phyloP scores from a whole-genome alignment of 2,797 vertebrate genomes.

The Choloepus didactylus region DNA sequence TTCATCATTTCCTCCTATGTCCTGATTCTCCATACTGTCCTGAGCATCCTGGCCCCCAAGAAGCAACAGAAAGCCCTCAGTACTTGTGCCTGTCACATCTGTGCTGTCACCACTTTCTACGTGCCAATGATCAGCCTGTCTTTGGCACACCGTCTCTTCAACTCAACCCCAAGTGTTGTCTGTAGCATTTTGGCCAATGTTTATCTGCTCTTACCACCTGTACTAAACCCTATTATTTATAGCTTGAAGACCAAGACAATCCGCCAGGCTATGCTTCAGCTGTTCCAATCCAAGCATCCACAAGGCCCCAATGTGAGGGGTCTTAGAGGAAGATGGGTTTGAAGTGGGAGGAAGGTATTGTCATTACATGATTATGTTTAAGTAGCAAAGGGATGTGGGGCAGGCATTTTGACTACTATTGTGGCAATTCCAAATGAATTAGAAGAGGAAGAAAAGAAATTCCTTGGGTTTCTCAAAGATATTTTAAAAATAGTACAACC shows the following conservation, averaged over 20 bases:
- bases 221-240: slow-evolving; percentile 82
- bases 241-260: slow-evolving; percentile 80
- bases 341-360: neutral
- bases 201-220: slow-evolving; percentile 79
- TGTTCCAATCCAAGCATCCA: slow-evolving; percentile 49
- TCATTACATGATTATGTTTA: neutral
- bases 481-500: neutral
- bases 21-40: slow-evolving; percentile 86
- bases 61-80: slow-evolving; percentile 77
- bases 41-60: slow-evolving; percentile 88
- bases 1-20: slow-evolving; percentile 82
- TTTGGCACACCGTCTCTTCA: slow-evolving; percentile 73
- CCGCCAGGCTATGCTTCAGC: slow-evolving; percentile 46
- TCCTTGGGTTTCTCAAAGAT: neutral
- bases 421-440: neutral
- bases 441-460: neutral
- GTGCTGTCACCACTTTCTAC: slow-evolving; percentile 79
- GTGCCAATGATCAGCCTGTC: slow-evolving; percentile 81
- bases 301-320: neutral
- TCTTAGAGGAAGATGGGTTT: neutral
- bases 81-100: slow-evolving; percentile 81
- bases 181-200: slow-evolving; percentile 77
- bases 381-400: neutral
- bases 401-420: neutral
- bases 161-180: slow-evolving; percentile 63